Evolutionary conservation across 2,888 invertebrate genomes (phyloP).

Genomic region (Drosophila barbarae): DNA sequence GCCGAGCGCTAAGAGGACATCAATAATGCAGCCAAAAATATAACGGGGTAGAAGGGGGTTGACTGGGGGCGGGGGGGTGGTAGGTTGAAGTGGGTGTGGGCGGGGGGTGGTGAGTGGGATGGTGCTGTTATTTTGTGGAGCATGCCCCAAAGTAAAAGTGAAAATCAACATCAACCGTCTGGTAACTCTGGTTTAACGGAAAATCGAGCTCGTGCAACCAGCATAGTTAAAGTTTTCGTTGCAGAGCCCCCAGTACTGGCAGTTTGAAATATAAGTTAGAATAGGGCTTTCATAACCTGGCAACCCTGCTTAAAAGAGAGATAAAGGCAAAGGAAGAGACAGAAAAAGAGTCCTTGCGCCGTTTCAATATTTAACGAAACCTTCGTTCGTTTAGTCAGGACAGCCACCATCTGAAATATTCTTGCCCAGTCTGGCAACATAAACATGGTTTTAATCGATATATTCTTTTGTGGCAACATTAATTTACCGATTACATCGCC

Average conservation of each 20-base stretch:
- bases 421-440: not conserved
- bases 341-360: constrained; percentile 49
- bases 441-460: not conserved
- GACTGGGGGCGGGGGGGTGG: constrained; percentile 40
- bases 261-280: no score
- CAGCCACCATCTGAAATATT: constrained; percentile 11
- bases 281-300: no score
- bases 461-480: not conserved
- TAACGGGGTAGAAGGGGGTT: constrained; percentile 20
- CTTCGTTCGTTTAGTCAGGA: constrained; percentile 55
- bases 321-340: constrained; percentile 6
- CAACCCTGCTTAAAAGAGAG: not conserved
- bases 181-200: no score
- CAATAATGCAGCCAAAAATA: constrained; percentile 60
- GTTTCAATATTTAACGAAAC: constrained; percentile 66
- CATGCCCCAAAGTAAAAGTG: constrained; percentile 72
- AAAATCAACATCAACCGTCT: constrained; percentile 65
- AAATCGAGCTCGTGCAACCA: no score
- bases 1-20: constrained; percentile 42
- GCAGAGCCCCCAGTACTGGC: no score
- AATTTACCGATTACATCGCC: not conserved
- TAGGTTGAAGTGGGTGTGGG: not conserved
- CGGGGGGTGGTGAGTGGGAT: not conserved
- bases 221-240: no score
- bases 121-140: constrained; percentile 5